A percentile compares a stretch with the other conserved stretches of the same genome.
Evolutionary conservation across 2,113 vertebrate species (phyloP).

Genomic region (Crocuta crocuta): DNA sequence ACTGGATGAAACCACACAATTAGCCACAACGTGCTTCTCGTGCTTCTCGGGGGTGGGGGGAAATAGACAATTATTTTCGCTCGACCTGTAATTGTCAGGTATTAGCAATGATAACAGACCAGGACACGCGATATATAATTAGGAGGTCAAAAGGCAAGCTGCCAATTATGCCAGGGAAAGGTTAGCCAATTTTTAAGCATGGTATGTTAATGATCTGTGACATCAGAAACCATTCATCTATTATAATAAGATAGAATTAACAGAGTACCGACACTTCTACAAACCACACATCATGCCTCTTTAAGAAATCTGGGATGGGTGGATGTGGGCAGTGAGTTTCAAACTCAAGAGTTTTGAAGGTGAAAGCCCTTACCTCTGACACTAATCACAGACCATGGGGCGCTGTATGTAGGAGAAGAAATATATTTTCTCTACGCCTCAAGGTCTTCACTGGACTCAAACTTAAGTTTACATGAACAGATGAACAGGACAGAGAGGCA

Average conservation of each 20-base stretch:
- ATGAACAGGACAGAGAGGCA: background rate
- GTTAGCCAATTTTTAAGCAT: constrained; percentile 34
- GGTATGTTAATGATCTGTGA: constrained; percentile 80
- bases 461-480: background rate
- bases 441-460: background rate
- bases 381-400: constrained; percentile 62
- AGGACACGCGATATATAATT: constrained; percentile 66
- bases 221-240: constrained; percentile 76
- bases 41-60: constrained; percentile 52
- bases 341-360: constrained; percentile 54
- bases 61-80: constrained; percentile 78
- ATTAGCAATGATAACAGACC: constrained; percentile 74
- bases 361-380: constrained; percentile 12
- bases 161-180: constrained; percentile 66
- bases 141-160: constrained; percentile 84
- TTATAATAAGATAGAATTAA: constrained; percentile 77
- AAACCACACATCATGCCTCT: constrained; percentile 52
- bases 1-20: constrained; percentile 73
- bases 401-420: background rate
- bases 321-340: constrained; percentile 44
- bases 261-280: constrained; percentile 74
- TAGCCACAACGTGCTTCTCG: constrained; percentile 74
- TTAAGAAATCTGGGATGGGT: background rate
- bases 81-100: constrained; percentile 82
- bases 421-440: background rate